Base-by-base conservation (phyloP, 1,140 invertebrate genomes). In the Hycleus cichorii region DNA sequence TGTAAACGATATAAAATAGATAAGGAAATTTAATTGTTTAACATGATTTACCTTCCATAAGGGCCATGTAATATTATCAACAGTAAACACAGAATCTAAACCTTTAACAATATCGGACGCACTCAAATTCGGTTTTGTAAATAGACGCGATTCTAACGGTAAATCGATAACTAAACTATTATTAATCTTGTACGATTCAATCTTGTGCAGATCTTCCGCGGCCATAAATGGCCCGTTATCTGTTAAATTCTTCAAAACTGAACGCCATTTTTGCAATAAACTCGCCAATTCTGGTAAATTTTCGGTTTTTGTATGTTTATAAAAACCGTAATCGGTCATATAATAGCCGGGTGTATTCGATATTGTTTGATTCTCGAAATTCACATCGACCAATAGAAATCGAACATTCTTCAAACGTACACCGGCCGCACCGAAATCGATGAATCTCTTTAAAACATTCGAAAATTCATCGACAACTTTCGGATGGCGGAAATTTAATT, bases 401-500 rank as follows among this genome's bases (percentile, higher is more conserved):
- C 81, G 81, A 0, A 80, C 82, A 49, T 83, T 80, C n/a, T 76
- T 78, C 12, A 93, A 69, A 64, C 86, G 80, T 65, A 95, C 85
- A 10, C 91, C 92, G 60, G 75, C 77, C 1, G 89, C 84, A 5
- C 89, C 90, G 26, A 81, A 75, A 12, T 80, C 71, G 18, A 91
- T 58, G 81, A 90, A 90, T 60, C 81, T 79, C 32, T 74, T 75
- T 0, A 93, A 67, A 12, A 89, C 82, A 1, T 77, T 73, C 64
- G 86, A 74, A 47, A 89, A 83, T 69, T 83, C 79, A n/a, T 78
- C 57, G 7, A 80, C 64, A 2, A 85, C 78, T 10, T 66, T 56
- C 8, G 72, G 67, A 66, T 87, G 85, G 49, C 77, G 73, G 65
- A 83, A 84, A 70, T 88, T 88, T 1, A 90, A 70, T 64, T 87